Evolutionary conservation across 2,888 invertebrate genomes (phyloP).

Genomic region (Apamea epomidion): DNA sequence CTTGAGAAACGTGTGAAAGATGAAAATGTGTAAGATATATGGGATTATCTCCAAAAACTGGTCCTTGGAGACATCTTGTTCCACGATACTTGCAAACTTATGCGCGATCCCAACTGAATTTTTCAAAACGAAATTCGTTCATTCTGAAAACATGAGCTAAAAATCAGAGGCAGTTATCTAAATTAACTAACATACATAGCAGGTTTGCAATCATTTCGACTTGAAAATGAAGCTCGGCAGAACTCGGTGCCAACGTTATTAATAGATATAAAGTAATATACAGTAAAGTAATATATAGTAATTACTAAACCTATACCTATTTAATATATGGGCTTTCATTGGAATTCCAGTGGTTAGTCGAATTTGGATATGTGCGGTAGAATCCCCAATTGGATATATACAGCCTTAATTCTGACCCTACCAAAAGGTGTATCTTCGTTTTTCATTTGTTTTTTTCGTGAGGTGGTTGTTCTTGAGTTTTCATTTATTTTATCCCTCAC

Average conservation of each 20-base stretch:
- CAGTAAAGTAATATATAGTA: no score
- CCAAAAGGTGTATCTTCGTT: not conserved
- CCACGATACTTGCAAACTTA: not conserved
- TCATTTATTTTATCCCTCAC: constrained; percentile 12
- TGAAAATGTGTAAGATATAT: no score
- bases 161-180: not conserved
- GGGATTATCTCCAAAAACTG: no score
- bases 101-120: not conserved
- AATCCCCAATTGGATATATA: constrained; percentile 10
- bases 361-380: constrained; percentile 6
- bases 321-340: constrained; percentile 8
- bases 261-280: no score
- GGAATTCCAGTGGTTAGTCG: constrained; percentile 2
- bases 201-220: not conserved
- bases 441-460: constrained; percentile 17
- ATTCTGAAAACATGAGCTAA: not conserved
- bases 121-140: not conserved
- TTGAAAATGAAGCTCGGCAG: constrained; percentile 17
- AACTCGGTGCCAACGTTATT: constrained; percentile 2
- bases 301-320: not conserved
- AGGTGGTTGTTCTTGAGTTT: not conserved
- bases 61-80: not conserved
- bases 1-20: not conserved
- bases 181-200: not conserved
- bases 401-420: not conserved